phyloP scores from a whole-genome alignment of 2,113 vertebrate species.

The Saccopteryx bilineata region DNA sequence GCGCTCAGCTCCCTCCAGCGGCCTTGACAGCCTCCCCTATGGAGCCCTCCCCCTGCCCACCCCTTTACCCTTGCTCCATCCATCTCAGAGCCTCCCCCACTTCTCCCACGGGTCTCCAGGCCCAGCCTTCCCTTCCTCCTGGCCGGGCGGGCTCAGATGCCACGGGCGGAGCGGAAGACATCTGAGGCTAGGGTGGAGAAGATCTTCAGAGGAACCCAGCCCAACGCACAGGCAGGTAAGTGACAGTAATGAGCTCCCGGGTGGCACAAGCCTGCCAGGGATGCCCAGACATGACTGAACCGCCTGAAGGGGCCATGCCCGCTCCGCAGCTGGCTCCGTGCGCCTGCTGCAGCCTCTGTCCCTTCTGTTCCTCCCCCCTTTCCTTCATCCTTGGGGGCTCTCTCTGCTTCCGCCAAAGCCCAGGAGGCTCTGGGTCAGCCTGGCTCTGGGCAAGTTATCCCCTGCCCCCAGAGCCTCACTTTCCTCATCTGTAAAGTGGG shows the following conservation, averaged over 20 bases:
- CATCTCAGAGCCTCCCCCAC: no score
- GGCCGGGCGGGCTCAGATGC: not conserved
- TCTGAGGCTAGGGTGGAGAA: not conserved
- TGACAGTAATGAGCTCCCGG: conserved; percentile 62
- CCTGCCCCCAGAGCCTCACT: not conserved
- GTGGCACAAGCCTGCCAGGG: conserved; percentile 46
- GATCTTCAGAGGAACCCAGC: not conserved
- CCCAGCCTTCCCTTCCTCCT: not conserved
- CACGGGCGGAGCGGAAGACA: accelerated
- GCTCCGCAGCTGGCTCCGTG: accelerated
- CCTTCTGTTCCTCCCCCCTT: not conserved
- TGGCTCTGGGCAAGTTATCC: not conserved
- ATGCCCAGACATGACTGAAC: not conserved
- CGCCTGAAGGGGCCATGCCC: not conserved
- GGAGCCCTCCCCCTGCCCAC: not conserved
- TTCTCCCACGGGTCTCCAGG: accelerated
- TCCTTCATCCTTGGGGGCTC: not conserved
- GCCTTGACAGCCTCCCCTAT: not conserved
- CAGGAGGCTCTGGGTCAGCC: not conserved
- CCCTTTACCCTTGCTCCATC: no score
- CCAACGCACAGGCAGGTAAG: not conserved
- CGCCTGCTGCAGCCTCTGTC: not conserved
- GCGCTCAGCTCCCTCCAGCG: not conserved
- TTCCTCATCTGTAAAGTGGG: not conserved
- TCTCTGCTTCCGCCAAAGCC: not conserved